Evolutionary conservation across 30 jellyfish, hydroid and myxozoan genomes (phyloP), one percentile per base, ranked within the genome.

Genomic region (Hydractinia echinata): DNA sequence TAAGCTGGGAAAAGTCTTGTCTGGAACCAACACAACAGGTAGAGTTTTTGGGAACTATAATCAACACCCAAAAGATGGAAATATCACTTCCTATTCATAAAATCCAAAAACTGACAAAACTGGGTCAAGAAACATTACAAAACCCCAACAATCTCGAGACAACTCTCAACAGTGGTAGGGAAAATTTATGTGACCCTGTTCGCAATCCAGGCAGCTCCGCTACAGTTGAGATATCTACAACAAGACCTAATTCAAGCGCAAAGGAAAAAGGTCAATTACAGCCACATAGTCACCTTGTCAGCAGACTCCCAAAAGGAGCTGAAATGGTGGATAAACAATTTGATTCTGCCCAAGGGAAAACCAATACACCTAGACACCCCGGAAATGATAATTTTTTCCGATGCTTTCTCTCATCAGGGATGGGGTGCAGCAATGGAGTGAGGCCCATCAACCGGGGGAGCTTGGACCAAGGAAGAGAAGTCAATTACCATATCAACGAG

Each of bases 361-460:
- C 82, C 82, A 19, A 67, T 67, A 19, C 14, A 67, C 8, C 14
- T 67, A 44, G 48, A 44, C 13, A 67, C 13, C 77, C 77, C 77
- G 19, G 77, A 67, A 13, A 67, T 19, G 48, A 44, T 67, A 10
- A 67, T 67, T 19, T 67, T 9, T 44, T 10, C 14, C 13, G 77
- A 67, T 67, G 77, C 77, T 9, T 67, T 44, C 8, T 67, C 77
- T 8, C 48, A 10, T 10, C 48, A 10, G 48, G 44, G 77, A 67
- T 67, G 77, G 77, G 77, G 77, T 8, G 77, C 77, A 10, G 14
- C 77, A 13, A 13, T 67, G 77, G 77, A 70, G 14, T n/a, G 80
- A 56, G 80, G 88, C 52, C 6, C 20, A 5, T 61, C 84, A 13
- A 62, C 88, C n/a, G 84, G 88, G 88, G 88, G 51, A 50, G 68